Conservation (phyloP, 2,888 invertebrate species). For the Fissipunctia ypsillon region DNA sequence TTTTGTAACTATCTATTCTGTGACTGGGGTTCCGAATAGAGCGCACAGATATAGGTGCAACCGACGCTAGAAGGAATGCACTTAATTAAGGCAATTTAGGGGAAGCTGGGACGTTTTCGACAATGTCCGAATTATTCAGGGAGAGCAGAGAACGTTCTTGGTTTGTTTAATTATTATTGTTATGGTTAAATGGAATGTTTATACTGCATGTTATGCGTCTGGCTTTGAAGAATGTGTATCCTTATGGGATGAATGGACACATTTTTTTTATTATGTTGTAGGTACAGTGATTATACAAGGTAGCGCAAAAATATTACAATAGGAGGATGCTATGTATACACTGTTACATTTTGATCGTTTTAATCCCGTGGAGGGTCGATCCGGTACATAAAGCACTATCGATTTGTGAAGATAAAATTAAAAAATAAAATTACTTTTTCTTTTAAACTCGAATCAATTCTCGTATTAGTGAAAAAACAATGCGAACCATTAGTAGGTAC, state of each 20-base stretch:
- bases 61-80: constrained; percentile 46
- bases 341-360: too few species aligned
- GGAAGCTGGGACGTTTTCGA: constrained; percentile 34
- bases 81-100: constrained; percentile 57
- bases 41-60: constrained; percentile 31
- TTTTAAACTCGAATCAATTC: too few species aligned
- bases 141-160: constrained; percentile 10
- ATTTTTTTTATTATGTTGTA: neutral
- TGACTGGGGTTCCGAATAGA: constrained; percentile 1
- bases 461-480: too few species aligned
- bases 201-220: neutral
- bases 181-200: constrained; percentile 18
- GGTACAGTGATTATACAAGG: neutral
- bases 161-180: constrained; percentile 6
- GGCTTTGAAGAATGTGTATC: too few species aligned
- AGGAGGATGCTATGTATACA: too few species aligned
- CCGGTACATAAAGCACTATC: too few species aligned
- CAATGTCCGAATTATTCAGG: constrained; percentile 36
- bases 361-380: too few species aligned
- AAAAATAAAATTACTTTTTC: too few species aligned
- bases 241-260: neutral
- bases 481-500: too few species aligned
- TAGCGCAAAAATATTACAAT: neutral
- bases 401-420: too few species aligned
- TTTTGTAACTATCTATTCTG: neutral